Percentiles rank a stretch among this genome's conserved stretches.
These are phyloP conservation scores for Porphyrio hochstetteri DNA, from an alignment of 2,113 vertebrate species.

Conservation along the genomic window DNA sequence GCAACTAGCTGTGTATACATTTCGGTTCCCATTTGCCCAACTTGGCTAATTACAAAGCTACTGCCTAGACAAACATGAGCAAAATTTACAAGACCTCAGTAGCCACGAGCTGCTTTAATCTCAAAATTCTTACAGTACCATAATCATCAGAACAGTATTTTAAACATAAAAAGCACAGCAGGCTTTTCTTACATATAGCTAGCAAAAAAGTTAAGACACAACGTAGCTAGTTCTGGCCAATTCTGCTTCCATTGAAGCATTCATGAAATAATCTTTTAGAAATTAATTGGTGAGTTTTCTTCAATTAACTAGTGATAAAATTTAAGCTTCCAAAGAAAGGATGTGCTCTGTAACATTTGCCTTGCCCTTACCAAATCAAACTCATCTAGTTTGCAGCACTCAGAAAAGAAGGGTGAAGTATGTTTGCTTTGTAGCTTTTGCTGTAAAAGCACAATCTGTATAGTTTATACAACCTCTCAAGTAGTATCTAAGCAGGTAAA, in stretches of 20 bases:
- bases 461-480: neutral
- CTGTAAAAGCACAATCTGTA: neutral
- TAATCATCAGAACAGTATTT: neutral
- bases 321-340: neutral
- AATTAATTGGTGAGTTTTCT: neutral
- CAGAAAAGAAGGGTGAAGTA: neutral
- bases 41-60: neutral
- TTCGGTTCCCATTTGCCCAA: neutral
- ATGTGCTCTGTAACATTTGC: neutral
- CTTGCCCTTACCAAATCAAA: neutral
- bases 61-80: neutral
- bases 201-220: too few species aligned
- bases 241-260: neutral
- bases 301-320: neutral
- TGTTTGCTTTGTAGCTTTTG: neutral
- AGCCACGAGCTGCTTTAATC: neutral
- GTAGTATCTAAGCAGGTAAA: neutral
- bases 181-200: too few species aligned
- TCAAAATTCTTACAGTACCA: neutral
- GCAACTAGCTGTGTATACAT: neutral
- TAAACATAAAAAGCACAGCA: neutral
- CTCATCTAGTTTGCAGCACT: neutral
- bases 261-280: neutral
- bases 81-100: neutral
- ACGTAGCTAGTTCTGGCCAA: neutral